Evolutionary conservation across 1,140 invertebrate species (phyloP).

Genomic region (Drosophila sucinea): DNA sequence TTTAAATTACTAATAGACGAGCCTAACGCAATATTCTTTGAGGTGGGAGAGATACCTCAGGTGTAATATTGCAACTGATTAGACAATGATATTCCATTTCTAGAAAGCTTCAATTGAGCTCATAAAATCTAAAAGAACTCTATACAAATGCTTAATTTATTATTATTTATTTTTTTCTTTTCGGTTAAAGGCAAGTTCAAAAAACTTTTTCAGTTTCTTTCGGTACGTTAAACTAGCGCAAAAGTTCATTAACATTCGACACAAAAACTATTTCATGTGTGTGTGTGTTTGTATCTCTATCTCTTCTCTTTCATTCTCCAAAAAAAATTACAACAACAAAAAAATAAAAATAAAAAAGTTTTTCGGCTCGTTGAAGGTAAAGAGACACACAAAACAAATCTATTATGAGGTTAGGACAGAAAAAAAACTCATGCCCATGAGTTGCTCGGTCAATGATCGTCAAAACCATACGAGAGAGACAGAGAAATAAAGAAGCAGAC

Average conservation of each 20-base stretch:
- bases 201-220: conserved; percentile 66
- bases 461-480: background rate
- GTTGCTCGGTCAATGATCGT: conserved; percentile 63
- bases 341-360: conserved; percentile 22
- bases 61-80: background rate
- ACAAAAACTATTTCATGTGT: conserved; percentile 72
- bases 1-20: background rate
- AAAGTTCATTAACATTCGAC: conserved; percentile 82
- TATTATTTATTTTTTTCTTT: conserved; percentile 16
- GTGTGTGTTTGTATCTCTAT: conserved; percentile 18
- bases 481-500: background rate
- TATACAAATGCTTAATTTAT: conserved; percentile 38
- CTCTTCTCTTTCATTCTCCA: conserved; percentile 15
- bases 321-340: conserved; percentile 21
- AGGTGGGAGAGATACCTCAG: background rate
- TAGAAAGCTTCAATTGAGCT: background rate
- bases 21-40: conserved; percentile 13
- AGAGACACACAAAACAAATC: conserved; percentile 36
- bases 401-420: conserved; percentile 50
- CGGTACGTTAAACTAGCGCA: conserved; percentile 70
- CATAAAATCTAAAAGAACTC: conserved; percentile 20
- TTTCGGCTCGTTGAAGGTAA: conserved; percentile 48
- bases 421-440: background rate
- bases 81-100: background rate
- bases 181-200: conserved; percentile 59